Evolutionary conservation across 1,140 invertebrate genomes (phyloP), one percentile per base, ranked within the genome.

Genomic region (Euborellia annulipes): DNA sequence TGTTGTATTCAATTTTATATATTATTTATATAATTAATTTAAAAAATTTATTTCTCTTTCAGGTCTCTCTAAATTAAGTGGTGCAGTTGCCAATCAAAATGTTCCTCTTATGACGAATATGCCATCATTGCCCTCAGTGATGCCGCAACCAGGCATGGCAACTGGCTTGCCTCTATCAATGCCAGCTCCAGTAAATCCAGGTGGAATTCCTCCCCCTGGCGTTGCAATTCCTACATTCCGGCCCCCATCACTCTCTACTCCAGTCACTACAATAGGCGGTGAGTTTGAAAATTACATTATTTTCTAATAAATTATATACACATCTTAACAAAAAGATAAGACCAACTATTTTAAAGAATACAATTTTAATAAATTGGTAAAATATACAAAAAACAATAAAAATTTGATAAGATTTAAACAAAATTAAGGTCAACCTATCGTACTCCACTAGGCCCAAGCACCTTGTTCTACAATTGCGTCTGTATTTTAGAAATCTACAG

Each of bases 151-250:
- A n/a, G 36, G 30, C 13, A 17, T 48, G 23, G 39, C 45, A 37
- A 6, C 23, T 6, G 23, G 23, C 2, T n/a, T 48, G 9, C 47
- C 42, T 36, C 52, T 58, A 27, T 57, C 57, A 17, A 54, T 69
- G 22, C 60, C 66, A 47, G 52, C 53, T 34, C 58, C 54, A 43
- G 56, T 51, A 38, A 55, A 47, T 27, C 51, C 46, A 45, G 55
- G 16, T 51, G 49, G 32, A 38, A 41, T 45, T 30, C 65, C 64
- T 46, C 76, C 72, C 16, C 72, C 71, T 45, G 78, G 71, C 9
- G 66, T 79, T 43, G 75, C 70, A 23, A 73, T 78, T 48, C 75
- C 79, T 13, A 69, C 71, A 1, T 45, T 59, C 20, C 55, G 55
- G 42, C 44, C 59, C 17, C 51, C 59, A 36, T 48, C 60, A 11